Evolutionary conservation across 1,140 invertebrate species (phyloP), one percentile per base, ranked within the genome.

Genomic region (Lycorma delicatula): DNA sequence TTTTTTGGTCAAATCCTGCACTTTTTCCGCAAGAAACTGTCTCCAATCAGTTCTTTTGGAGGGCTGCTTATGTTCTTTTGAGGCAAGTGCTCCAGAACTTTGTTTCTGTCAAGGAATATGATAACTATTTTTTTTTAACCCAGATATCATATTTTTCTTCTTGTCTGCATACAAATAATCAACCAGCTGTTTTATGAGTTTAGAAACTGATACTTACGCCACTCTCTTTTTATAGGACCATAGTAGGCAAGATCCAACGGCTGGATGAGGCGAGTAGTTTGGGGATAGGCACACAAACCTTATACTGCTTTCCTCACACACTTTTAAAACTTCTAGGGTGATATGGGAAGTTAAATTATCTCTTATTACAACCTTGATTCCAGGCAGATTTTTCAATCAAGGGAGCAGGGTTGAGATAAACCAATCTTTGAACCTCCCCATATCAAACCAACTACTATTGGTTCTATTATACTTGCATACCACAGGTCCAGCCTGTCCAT

Each of bases 321-420:
- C 7, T 34, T 65, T 60, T 13, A 73, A 60, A 18, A 73, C 23
- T 26, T 71, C 56, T 12, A 64, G 7, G 27, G 59, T 63, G 20
- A 73, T 62, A 63, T 74, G 71, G n/a, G 63, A 67, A 12, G 58
- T 60, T 23, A 75, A 58, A 61, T 74, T 74, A 54, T 75, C 71
- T 11, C 65, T 68, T 20, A 70, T 66, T 11, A 72, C 28, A 29
- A 61, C 20, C 64, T 71, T 71, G 46, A 60, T 16, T 66, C 69
- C 20, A 51, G 20, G 11, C 58, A 64, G 61, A 3, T 60, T 58
- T 54, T 63, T 66, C 4, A 64, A 52, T 51, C 48, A 65, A 4
- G 68, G 63, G 16, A 71, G 46, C 6, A 60, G 54, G 27, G 68
- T 31, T 31, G 29, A 56, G 29, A 56, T 34, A 20, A 70, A 59